A percentile compares a stretch with the other conserved stretches of the same genome.
Conservation (phyloP, 1,140 invertebrate species). For the Reticulitermes speratus region DNA sequence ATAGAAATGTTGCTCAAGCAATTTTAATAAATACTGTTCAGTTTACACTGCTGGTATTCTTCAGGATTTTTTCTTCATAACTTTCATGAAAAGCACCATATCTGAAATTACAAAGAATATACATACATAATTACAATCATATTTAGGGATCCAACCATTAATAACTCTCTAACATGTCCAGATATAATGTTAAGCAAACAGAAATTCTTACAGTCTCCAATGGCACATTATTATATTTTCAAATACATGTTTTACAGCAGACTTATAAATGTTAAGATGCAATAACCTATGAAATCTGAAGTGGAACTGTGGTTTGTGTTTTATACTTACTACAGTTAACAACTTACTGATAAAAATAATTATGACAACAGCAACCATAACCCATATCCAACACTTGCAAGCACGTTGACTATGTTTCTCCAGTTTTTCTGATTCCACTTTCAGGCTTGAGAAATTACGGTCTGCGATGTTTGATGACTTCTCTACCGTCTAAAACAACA, state of each 20-base stretch:
- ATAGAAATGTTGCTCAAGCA: too few relatives aligned
- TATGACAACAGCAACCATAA: conserved; percentile 81
- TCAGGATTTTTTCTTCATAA: conserved; percentile 61
- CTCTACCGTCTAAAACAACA: conserved; percentile 60
- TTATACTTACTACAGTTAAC: not conserved
- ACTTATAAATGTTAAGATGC: not conserved
- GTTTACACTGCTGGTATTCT: too few relatives aligned
- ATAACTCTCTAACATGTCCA: not conserved
- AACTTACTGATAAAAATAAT: conserved; percentile 82
- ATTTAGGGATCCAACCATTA: conserved; percentile 12
- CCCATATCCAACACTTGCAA: conserved; percentile 93
- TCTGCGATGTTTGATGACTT: conserved; percentile 78
- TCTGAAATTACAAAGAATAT: conserved; percentile 50
- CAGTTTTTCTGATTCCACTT: conserved; percentile 77
- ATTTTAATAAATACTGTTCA: too few relatives aligned
- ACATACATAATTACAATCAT: not conserved
- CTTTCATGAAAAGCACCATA: conserved; percentile 80
- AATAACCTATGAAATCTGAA: not conserved
- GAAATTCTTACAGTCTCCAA: not conserved
- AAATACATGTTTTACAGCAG: not conserved
- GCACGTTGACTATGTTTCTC: conserved; percentile 81
- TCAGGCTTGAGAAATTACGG: conserved; percentile 70
- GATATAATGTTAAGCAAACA: not conserved
- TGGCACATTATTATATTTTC: not conserved
- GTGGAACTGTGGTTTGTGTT: not conserved